Percentiles rank a stretch among this genome's conserved stretches.
phyloP scores from a whole-genome alignment of 2,888 invertebrate genomes.

The Tetramorium bicarinatum region DNA sequence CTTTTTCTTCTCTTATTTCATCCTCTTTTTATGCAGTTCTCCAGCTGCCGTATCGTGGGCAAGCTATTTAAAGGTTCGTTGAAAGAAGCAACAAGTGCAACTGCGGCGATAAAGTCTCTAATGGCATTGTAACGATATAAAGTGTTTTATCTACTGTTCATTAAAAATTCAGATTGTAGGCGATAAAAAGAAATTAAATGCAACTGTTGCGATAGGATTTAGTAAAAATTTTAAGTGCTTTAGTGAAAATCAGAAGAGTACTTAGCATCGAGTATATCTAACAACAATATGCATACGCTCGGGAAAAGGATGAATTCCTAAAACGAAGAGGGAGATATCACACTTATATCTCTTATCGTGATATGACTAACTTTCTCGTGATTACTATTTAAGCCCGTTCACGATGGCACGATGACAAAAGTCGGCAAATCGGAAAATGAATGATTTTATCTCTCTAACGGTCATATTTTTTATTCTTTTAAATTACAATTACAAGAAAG shows the following conservation, averaged over 20 bases:
- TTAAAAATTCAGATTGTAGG: background rate
- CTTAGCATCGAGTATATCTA: background rate
- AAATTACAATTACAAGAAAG: background rate
- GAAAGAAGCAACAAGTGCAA: conserved; percentile 24
- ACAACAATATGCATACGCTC: background rate
- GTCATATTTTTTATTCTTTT: background rate
- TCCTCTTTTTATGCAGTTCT: background rate
- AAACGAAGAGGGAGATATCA: background rate
- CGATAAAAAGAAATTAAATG: background rate
- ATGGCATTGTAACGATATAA: background rate
- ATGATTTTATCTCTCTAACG: background rate
- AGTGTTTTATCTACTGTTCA: background rate
- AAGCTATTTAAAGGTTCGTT: background rate
- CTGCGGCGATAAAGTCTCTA: background rate
- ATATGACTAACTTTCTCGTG: background rate
- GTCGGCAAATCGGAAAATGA: background rate
- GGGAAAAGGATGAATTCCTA: background rate
- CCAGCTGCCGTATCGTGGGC: background rate
- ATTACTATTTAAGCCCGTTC: background rate
- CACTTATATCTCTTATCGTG: background rate
- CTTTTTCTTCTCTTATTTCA: background rate
- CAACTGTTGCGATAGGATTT: background rate
- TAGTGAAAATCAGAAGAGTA: background rate
- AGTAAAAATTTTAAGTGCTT: background rate
- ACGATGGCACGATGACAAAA: background rate